phyloP scores from a whole-genome alignment of 2,888 invertebrate species.

The Ramazzottius varieornatus region DNA sequence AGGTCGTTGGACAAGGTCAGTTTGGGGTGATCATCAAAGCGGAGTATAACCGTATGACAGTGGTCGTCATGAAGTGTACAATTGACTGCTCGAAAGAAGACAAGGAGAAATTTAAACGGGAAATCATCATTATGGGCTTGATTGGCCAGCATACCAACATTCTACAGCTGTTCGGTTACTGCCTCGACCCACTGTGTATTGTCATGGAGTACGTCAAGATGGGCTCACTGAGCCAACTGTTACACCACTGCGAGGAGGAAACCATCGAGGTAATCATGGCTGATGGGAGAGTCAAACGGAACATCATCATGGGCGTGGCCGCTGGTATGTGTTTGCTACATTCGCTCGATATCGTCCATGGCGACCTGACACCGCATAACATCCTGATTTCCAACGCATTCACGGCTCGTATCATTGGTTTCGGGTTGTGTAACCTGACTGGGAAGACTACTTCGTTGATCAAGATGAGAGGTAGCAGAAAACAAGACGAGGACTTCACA shows the following conservation, averaged over 20 bases:
- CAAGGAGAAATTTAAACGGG: slow-evolving; percentile 4
- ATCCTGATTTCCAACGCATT: slow-evolving; percentile 5
- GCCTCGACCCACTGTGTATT: slow-evolving; percentile 4
- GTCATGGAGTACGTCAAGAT: slow-evolving; percentile 7
- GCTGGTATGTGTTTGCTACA: slow-evolving; percentile 4
- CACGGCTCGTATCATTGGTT: slow-evolving; percentile 7
- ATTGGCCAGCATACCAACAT: slow-evolving; percentile 7
- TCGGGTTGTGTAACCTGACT: slow-evolving; percentile 6
- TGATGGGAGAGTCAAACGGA: slow-evolving; percentile 5
- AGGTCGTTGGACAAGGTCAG: too few species aligned
- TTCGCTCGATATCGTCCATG: slow-evolving; percentile 1
- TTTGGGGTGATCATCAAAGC: neutral
- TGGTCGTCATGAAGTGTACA: neutral
- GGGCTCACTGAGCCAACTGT: slow-evolving; percentile 4
- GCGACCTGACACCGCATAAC: slow-evolving; percentile 7
- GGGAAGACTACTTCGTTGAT: slow-evolving; percentile 5
- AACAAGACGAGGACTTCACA: neutral
- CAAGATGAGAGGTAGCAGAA: neutral
- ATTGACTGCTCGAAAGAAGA: neutral
- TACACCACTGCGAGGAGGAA: slow-evolving; percentile 6
- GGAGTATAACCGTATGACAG: neutral
- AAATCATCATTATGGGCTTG: slow-evolving; percentile 4
- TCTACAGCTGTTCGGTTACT: slow-evolving; percentile 3
- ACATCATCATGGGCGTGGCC: neutral
- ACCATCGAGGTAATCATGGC: slow-evolving; percentile 6